Percentiles rank a stretch among this genome's conserved stretches.
Conservation (phyloP, 2,888 invertebrate species). For the Peribatodes rhomboidaria region DNA sequence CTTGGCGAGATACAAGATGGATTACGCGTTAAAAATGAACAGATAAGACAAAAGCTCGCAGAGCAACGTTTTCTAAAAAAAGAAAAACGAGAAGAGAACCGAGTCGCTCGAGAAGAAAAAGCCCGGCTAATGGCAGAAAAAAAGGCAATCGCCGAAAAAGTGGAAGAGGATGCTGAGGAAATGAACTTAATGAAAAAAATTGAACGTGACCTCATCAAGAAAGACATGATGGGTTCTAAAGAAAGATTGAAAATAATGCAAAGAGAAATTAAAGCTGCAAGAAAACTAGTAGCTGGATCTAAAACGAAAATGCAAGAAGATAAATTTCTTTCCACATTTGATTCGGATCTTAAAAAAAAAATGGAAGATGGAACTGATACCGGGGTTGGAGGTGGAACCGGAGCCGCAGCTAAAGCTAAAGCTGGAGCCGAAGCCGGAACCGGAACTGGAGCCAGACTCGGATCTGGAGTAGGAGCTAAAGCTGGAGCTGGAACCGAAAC, state of each 20-base stretch:
- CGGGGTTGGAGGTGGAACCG: too few species aligned
- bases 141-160: background rate
- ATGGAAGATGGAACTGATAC: too few species aligned
- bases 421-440: too few species aligned
- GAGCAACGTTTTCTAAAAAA: background rate
- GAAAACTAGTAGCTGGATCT: background rate
- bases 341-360: background rate
- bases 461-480: too few species aligned
- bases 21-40: background rate
- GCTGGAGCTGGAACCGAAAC: too few species aligned
- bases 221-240: background rate
- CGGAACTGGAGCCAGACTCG: too few species aligned
- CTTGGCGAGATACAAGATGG: background rate
- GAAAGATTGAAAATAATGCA: background rate
- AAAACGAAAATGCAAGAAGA: background rate
- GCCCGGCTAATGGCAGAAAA: background rate
- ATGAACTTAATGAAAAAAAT: background rate
- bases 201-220: background rate
- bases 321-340: background rate
- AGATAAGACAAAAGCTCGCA: background rate
- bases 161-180: background rate
- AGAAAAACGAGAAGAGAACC: background rate
- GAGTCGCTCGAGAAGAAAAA: background rate
- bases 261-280: background rate
- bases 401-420: too few species aligned